These are phyloP conservation scores for Gallinago undulata DNA, from an alignment of 2,113 vertebrate species.

Conservation along the genomic window DNA sequence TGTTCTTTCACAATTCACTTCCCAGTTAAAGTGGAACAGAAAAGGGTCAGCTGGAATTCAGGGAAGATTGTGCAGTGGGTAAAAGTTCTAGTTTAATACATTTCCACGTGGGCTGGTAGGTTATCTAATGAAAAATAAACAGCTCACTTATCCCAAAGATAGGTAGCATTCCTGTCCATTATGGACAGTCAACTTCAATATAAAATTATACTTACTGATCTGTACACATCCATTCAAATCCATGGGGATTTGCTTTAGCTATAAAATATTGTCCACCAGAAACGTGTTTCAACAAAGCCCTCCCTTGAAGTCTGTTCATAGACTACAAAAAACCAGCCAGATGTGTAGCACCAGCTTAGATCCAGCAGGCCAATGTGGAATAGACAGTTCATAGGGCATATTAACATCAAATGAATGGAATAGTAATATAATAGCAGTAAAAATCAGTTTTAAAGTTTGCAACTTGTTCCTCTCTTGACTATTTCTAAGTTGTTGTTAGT, in stretches of 20 bases:
- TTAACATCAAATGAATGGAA: neutral
- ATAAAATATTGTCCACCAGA: neutral
- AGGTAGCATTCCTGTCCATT: neutral
- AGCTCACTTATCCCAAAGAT: neutral
- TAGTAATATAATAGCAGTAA: neutral
- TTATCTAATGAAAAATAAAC: neutral
- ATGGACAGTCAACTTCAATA: neutral
- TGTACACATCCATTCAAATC: neutral
- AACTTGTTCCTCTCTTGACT: neutral
- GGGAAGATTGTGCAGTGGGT: neutral
- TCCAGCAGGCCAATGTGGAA: neutral
- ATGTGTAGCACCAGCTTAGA: neutral
- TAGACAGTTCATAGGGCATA: neutral
- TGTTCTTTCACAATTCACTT: neutral
- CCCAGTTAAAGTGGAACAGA: neutral
- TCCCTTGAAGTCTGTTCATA: neutral
- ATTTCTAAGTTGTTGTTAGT: neutral
- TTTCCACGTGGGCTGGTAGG: neutral
- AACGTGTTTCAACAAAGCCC: neutral
- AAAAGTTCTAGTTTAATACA: neutral
- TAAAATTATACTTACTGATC: neutral
- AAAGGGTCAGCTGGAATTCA: neutral
- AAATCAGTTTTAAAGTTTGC: neutral
- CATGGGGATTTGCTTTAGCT: neutral
- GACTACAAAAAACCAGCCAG: neutral